These are phyloP conservation scores for Coendou prehensilis DNA, from an alignment of 2,797 vertebrate species.

Conservation along the genomic window DNA sequence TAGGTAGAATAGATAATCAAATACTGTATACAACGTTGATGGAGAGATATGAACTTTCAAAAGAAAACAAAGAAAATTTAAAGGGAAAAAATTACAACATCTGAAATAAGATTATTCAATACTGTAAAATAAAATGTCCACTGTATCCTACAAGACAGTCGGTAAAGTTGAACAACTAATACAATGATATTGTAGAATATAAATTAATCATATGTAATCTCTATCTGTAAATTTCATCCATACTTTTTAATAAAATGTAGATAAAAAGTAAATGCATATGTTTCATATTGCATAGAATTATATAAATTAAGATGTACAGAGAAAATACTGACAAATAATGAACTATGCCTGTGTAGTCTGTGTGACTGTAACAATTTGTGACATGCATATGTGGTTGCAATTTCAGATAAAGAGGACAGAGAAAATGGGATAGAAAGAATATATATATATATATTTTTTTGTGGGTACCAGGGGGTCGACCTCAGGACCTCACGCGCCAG, in stretches of 20 bases:
- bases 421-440: background rate
- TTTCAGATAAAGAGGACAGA: background rate
- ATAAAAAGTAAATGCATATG: background rate
- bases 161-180: background rate
- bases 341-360: background rate
- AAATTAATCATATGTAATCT: background rate
- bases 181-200: background rate
- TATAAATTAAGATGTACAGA: background rate
- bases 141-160: background rate
- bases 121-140: background rate
- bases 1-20: background rate
- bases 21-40: background rate
- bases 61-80: background rate
- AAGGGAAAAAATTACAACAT: background rate
- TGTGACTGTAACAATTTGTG: background rate
- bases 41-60: background rate
- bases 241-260: background rate
- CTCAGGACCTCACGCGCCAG: too few relatives aligned
- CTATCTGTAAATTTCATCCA: background rate
- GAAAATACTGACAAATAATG: background rate
- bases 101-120: background rate
- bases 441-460: too few relatives aligned
- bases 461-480: too few relatives aligned
- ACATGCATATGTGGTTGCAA: background rate
- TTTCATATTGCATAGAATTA: background rate